Evolutionary conservation across 2,797 vertebrate genomes (phyloP).

Genomic region (Anisognathus igniventris): DNA sequence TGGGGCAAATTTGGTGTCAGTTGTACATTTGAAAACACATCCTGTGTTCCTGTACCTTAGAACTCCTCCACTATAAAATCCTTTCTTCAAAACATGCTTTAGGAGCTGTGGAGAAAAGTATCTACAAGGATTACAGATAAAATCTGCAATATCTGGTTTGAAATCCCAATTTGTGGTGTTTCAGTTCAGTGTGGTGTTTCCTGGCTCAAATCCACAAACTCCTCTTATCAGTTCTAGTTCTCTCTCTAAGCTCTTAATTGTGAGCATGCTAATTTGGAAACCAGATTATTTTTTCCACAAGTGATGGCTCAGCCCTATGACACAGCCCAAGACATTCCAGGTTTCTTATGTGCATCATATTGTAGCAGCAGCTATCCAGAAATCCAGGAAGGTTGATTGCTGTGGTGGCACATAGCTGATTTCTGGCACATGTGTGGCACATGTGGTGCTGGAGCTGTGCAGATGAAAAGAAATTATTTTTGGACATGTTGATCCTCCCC

Average conservation of each 20-base stretch:
- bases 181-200: neutral
- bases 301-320: neutral
- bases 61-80: neutral
- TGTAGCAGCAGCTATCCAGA: neutral
- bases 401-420: neutral
- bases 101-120: neutral
- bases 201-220: neutral
- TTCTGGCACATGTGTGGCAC: neutral
- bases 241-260: neutral
- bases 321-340: neutral
- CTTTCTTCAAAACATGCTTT: neutral
- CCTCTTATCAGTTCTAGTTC: neutral
- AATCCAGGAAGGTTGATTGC: neutral
- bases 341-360: neutral
- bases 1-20: neutral
- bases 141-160: neutral
- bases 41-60: neutral
- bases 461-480: neutral
- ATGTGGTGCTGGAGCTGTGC: neutral
- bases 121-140: neutral
- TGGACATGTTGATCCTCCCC: neutral
- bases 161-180: neutral
- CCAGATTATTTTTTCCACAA: neutral
- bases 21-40: neutral
- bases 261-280: neutral